phyloP scores from a whole-genome alignment of 2,113 vertebrate species.

The Promerops cafer region DNA sequence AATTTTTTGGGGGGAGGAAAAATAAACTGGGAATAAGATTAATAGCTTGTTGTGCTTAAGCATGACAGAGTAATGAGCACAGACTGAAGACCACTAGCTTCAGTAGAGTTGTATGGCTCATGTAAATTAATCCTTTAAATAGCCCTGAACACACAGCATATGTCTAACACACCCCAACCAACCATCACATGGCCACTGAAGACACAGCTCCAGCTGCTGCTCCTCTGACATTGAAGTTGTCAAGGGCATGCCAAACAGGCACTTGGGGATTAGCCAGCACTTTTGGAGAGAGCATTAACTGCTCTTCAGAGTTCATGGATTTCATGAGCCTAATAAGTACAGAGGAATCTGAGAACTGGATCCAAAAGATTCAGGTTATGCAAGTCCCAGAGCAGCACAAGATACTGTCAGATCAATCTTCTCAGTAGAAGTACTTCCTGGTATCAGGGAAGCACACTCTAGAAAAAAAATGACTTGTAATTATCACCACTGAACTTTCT shows the following conservation, averaged over 20 bases:
- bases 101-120: not conserved
- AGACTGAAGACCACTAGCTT: not conserved
- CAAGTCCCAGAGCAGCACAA: not conserved
- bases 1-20: not conserved
- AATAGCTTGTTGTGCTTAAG: not conserved
- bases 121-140: not conserved
- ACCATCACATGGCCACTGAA: not conserved
- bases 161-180: not conserved
- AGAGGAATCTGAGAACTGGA: not conserved
- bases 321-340: not conserved
- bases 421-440: not conserved
- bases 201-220: not conserved
- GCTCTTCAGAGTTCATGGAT: not conserved
- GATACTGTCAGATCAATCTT: not conserved
- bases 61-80: not conserved
- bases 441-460: not conserved
- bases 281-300: not conserved
- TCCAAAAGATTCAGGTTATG: rapidly evolving
- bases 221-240: not conserved
- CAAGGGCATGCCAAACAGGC: not conserved
- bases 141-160: not conserved
- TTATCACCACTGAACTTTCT: not conserved
- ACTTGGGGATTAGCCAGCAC: not conserved
- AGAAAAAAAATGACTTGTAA: not conserved
- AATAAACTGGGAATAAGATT: not conserved